Base-by-base conservation (phyloP, 2,113 vertebrate genomes). In the Melanerpes aurifrons region DNA sequence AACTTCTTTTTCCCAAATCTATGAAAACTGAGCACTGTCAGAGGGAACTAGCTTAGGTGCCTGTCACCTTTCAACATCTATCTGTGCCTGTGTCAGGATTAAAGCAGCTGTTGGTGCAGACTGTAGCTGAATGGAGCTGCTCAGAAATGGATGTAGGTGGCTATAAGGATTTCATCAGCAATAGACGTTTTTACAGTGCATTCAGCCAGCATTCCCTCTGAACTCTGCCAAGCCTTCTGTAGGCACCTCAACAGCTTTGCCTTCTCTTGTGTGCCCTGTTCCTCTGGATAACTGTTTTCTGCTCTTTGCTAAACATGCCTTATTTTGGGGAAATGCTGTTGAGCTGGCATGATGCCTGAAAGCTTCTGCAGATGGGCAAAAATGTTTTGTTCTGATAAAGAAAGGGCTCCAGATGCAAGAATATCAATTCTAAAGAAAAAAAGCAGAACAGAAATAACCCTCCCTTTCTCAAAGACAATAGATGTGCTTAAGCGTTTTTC, bases 331-430 rank as follows among this genome's bases (percentile, higher is more conserved):
- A 92, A 86, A 80, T 31, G 47, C 72, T 77, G 48, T 54, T 50
- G 37, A n/a, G 62, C 82, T 87, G 66, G 69, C 35, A 29, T 12
- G 31, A 45, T 17, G 48, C 87, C 68, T 12, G 2, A 40, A 94
- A 54, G 69, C 79, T 86, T 85, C 64, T 85, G 79, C 69, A 93
- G 77, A 24, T 53, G 21, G 68, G 58, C 32, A 62, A 47, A 43
- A 93, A 77, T 73, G 61, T 71, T 92, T 87, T 87, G 24, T 67
- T 87, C 82, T 69, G 87, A 87, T 87, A 75, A 92, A 89, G 74
- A 85, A 88, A 81, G 69, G 35, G 50, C 45, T 89, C 32, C 67
- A 58, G 54, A 68, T 66, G 14, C 58, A 88, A 69, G 59, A 78
- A 50, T 78, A 80, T 43, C 9, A 78, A 17, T 71, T 91, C 76